Conservation (phyloP, 2,113 vertebrate species). For the Sus scrofa region T2T-Sscrofa CM000812.6:130158501-130159000, state of each 20-base stretch:
- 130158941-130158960: neutral
- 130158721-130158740: no score
- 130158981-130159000: neutral
- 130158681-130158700: no score
- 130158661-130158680: no score
- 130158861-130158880: neutral
- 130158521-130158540: constrained; percentile 7
- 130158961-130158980: neutral
- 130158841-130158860: neutral
- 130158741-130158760: no score
- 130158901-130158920: neutral
- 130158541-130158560: constrained; percentile 11
- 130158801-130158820: no score
- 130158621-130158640: neutral
- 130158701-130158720: no score
- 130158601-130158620: neutral
- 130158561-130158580: constrained; percentile 35
- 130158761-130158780: no score
- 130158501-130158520: neutral
- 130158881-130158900: neutral
- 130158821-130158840: no score
- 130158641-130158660: neutral
- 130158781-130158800: no score
- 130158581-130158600: neutral
- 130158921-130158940: neutral